Conservation (phyloP, 1,140 invertebrate species). For the Caenorhabditis brenneri region DNA sequence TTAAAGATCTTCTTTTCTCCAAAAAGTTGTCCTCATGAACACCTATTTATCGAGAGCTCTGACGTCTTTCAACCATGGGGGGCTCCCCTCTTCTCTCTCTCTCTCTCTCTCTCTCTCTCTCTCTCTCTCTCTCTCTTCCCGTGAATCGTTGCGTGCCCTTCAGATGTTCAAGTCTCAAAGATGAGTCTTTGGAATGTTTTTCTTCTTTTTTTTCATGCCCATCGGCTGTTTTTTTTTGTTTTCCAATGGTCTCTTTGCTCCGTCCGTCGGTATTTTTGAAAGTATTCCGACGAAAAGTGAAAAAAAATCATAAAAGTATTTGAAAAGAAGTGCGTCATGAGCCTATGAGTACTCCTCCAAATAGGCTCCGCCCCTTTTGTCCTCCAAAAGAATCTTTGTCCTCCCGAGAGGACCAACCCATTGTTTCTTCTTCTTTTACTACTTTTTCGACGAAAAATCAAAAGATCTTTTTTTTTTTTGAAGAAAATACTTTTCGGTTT, state of each 20-base stretch:
- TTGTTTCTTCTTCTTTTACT: too few species aligned
- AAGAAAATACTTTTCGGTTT: too few species aligned
- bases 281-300: too few species aligned
- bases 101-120: neutral
- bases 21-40: too few species aligned
- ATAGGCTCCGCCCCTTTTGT: neutral
- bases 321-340: slow-evolving; percentile 12
- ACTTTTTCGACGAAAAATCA: neutral
- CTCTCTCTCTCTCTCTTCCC: neutral
- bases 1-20: too few species aligned
- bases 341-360: neutral
- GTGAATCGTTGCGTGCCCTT: neutral
- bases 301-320: neutral
- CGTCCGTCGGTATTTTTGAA: neutral
- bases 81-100: neutral
- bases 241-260: neutral
- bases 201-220: neutral
- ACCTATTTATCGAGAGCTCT: too few species aligned
- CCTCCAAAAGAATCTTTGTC: neutral
- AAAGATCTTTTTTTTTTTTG: neutral
- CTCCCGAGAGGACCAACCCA: too few species aligned
- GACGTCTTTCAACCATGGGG: too few species aligned
- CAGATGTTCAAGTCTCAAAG: slow-evolving; percentile 7
- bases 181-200: slow-evolving; percentile 30
- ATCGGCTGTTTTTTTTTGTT: neutral